Evolutionary conservation across 2,888 invertebrate species (phyloP).

Genomic region (Atrina japonica): DNA sequence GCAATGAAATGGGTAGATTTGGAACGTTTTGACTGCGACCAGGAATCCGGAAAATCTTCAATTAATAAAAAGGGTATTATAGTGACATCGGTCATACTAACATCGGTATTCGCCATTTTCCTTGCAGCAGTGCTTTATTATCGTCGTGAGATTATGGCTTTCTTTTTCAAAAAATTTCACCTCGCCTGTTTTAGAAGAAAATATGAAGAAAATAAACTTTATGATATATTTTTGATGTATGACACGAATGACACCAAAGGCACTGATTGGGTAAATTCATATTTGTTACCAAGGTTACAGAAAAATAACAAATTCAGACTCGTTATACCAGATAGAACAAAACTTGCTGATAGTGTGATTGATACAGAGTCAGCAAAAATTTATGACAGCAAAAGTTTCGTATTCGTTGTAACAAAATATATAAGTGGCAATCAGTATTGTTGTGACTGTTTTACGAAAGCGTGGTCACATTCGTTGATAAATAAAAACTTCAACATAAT

Average conservation of each 20-base stretch:
- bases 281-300: slow-evolving; percentile 47
- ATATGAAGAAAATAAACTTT: slow-evolving; percentile 45
- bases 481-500: slow-evolving; percentile 48
- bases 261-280: slow-evolving; percentile 45
- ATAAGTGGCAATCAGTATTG: slow-evolving; percentile 51
- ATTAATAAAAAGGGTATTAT: neutral
- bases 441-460: slow-evolving; percentile 43
- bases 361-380: slow-evolving; percentile 28
- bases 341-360: slow-evolving; percentile 5
- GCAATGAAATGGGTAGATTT: slow-evolving; percentile 10
- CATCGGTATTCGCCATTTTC: slow-evolving; percentile 36
- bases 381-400: slow-evolving; percentile 53
- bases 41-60: neutral
- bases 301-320: slow-evolving; percentile 26
- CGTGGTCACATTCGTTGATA: slow-evolving; percentile 30
- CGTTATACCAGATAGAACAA: slow-evolving; percentile 20
- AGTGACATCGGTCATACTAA: slow-evolving; percentile 29
- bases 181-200: slow-evolving; percentile 45
- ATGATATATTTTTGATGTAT: slow-evolving; percentile 53
- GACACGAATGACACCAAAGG: slow-evolving; percentile 53
- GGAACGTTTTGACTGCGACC: slow-evolving; percentile 13
- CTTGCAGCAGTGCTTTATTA: slow-evolving; percentile 46
- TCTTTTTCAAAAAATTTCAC: slow-evolving; percentile 45
- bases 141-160: slow-evolving; percentile 50
- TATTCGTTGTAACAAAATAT: slow-evolving; percentile 53